Evolutionary conservation across 2,888 invertebrate genomes (phyloP).

Genomic region (Agapostemon virescens): DNA sequence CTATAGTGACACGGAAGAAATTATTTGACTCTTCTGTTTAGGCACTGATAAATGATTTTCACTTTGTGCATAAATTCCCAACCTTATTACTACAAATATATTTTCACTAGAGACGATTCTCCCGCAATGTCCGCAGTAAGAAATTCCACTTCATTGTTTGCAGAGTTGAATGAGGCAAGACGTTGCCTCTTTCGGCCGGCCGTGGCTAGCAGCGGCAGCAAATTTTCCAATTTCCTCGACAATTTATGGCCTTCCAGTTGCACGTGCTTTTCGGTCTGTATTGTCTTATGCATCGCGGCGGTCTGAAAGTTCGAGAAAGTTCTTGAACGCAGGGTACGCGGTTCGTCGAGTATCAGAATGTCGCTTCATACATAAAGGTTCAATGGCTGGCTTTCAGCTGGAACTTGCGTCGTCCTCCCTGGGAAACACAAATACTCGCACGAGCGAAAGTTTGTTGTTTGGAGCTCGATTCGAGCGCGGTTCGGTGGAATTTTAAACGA

Average conservation of each 20-base stretch:
- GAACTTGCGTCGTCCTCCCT: conserved; percentile 9
- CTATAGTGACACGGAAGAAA: too few species aligned
- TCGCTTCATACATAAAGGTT: conserved; percentile 17
- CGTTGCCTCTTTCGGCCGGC: not conserved
- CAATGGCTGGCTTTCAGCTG: not conserved
- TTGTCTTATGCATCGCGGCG: conserved; percentile 10
- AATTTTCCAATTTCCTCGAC: not conserved
- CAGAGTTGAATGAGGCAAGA: not conserved
- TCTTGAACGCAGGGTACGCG: not conserved
- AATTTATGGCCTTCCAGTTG: not conserved
- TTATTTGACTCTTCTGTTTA: not conserved
- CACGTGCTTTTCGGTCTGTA: not conserved
- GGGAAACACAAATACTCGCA: conserved; percentile 11
- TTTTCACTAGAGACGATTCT: not conserved
- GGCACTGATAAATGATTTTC: too few species aligned
- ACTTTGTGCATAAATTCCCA: too few species aligned
- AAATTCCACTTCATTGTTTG: not conserved
- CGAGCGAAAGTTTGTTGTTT: conserved; percentile 3
- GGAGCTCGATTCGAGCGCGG: not conserved
- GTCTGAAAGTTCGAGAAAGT: conserved; percentile 7
- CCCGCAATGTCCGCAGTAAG: not conserved
- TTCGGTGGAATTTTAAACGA: conserved; percentile 4
- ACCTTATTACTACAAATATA: not conserved
- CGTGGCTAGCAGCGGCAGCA: not conserved
- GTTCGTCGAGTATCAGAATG: conserved; percentile 13